These are phyloP conservation scores for Xylophagus ater DNA, from an alignment of 2,888 invertebrate genomes.

Conservation along the genomic window DNA sequence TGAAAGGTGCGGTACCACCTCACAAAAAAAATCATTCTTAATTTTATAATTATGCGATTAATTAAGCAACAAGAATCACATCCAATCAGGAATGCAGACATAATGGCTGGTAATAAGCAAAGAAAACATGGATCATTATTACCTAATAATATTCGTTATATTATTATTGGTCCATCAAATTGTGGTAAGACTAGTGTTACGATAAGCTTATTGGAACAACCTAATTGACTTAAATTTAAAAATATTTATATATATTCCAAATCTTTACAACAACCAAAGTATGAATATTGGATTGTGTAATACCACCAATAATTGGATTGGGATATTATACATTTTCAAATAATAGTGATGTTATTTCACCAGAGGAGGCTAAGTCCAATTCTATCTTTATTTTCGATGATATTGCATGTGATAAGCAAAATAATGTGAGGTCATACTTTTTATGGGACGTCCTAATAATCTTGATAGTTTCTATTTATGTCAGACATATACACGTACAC, in stretches of 20 bases:
- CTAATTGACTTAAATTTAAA: constrained; percentile 29
- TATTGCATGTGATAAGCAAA: constrained; percentile 28
- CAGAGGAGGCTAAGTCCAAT: constrained; percentile 21
- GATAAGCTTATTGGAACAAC: constrained; percentile 24
- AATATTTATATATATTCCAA: constrained; percentile 32
- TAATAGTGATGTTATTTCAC: constrained; percentile 12
- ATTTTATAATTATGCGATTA: too few relatives aligned
- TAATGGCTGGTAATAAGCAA: too few relatives aligned
- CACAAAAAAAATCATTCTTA: too few relatives aligned
- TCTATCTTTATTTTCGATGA: constrained; percentile 34
- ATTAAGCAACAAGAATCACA: too few relatives aligned
- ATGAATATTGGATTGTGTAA: constrained; percentile 19
- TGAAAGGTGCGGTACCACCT: too few relatives aligned
- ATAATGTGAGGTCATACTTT: constrained; percentile 25
- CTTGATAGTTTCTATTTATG: constrained; percentile 30
- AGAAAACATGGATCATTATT: constrained; percentile 25
- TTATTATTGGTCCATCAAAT: constrained; percentile 29
- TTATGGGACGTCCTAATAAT: constrained; percentile 27
- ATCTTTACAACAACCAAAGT: constrained; percentile 24
- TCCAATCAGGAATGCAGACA: too few relatives aligned
- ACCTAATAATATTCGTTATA: constrained; percentile 20
- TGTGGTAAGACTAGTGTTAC: constrained; percentile 33
- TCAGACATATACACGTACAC: constrained; percentile 29
- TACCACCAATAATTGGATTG: constrained; percentile 18
- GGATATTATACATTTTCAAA: constrained; percentile 11